These are phyloP conservation scores for Brachypteracias leptosomus DNA, from an alignment of 2,113 vertebrate genomes.

Conservation along the genomic window DNA sequence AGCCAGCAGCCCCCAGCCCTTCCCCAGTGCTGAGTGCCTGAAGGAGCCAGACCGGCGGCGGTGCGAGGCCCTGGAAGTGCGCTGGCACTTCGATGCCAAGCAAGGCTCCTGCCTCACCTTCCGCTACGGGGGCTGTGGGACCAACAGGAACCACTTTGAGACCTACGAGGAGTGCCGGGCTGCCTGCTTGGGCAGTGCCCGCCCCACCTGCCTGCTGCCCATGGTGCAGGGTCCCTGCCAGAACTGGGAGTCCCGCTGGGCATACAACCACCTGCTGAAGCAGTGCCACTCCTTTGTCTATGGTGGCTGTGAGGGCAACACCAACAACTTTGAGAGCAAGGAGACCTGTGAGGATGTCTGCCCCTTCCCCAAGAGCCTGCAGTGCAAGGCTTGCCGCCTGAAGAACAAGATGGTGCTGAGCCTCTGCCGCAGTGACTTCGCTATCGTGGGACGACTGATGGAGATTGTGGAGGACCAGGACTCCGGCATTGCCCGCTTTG, in stretches of 20 bases:
- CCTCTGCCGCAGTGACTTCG: conserved; percentile 94
- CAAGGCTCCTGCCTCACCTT: conserved; percentile 86
- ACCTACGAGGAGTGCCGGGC: conserved; percentile 89
- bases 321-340: conserved; percentile 89
- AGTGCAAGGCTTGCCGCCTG: conserved; percentile 85
- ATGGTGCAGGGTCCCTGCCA: conserved; percentile 93
- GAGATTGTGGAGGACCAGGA: conserved; percentile 93
- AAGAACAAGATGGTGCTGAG: conserved; percentile 88
- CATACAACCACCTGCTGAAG: conserved; percentile 86
- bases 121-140: conserved; percentile 79
- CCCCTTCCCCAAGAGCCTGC: conserved; percentile 80
- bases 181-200: conserved; percentile 80
- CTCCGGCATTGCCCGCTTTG: conserved; percentile 86
- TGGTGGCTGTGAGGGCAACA: conserved; percentile 91
- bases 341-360: conserved; percentile 89
- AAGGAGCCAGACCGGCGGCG: conserved; percentile 76
- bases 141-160: conserved; percentile 85
- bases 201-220: conserved; percentile 83
- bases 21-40: conserved; percentile 84
- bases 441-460: conserved; percentile 90
- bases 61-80: conserved; percentile 80
- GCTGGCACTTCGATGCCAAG: conserved; percentile 88
- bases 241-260: conserved; percentile 89
- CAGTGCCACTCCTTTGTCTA: conserved; percentile 91
- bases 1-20: conserved; percentile 23